These are phyloP conservation scores for Danio tinwini DNA, from an alignment of 2,797 vertebrate genomes.

Conservation along the genomic window DNA sequence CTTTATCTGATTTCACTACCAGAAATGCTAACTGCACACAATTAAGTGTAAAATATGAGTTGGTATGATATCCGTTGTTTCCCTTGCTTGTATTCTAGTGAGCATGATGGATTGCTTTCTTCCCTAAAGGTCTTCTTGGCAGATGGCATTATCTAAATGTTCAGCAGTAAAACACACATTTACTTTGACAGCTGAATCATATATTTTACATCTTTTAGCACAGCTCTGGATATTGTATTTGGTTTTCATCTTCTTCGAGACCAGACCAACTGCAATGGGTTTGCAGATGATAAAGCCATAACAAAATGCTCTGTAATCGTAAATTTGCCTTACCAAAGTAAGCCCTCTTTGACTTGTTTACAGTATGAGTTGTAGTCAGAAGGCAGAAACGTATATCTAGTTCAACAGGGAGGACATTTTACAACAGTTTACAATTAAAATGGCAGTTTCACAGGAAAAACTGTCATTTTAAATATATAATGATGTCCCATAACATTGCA, in stretches of 20 bases:
- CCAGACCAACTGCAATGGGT: constrained; percentile 38
- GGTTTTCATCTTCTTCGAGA: constrained; percentile 36
- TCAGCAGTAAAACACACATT: constrained; percentile 9
- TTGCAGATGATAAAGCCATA: constrained; percentile 59
- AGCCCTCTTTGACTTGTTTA: constrained; percentile 30
- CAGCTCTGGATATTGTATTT: constrained; percentile 41
- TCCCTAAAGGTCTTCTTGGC: constrained; percentile 20
- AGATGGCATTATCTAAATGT: constrained; percentile 27
- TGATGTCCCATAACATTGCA: neutral
- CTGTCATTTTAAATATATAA: neutral
- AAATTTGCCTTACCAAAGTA: constrained; percentile 25
- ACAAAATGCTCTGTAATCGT: constrained; percentile 35
- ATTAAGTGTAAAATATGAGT: constrained; percentile 31
- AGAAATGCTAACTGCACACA: constrained; percentile 15
- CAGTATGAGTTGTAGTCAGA: constrained; percentile 3
- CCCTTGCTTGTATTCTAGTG: constrained; percentile 19
- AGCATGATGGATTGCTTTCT: constrained; percentile 29
- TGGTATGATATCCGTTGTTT: constrained; percentile 15
- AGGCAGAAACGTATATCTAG: constrained; percentile 1
- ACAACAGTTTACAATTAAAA: neutral
- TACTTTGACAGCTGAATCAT: constrained; percentile 19
- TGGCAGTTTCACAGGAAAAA: neutral
- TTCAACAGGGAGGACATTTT: constrained; percentile 10
- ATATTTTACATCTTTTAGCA: constrained; percentile 29
- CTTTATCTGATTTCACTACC: constrained; percentile 36